phyloP scores from a whole-genome alignment of 2,888 invertebrate species.

The Drosophila ezoana region DNA sequence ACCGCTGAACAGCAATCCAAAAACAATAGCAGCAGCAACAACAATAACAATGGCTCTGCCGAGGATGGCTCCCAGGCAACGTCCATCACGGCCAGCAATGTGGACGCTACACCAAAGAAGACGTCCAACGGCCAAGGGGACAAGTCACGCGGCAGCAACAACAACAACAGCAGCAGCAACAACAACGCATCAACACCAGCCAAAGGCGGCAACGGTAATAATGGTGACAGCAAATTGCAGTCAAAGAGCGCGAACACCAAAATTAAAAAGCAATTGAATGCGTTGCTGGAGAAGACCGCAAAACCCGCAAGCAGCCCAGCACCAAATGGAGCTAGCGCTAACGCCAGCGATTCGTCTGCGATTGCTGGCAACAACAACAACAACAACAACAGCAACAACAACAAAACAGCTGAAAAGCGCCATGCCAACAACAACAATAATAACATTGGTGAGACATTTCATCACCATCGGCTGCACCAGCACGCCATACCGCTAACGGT shows the following conservation, averaged over 20 bases:
- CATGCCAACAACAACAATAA: conserved; percentile 48
- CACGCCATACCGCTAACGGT: conserved; percentile 81
- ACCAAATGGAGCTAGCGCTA: conserved; percentile 41
- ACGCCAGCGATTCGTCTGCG: conserved; percentile 18
- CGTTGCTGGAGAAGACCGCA: conserved; percentile 77
- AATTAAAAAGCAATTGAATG: conserved; percentile 83
- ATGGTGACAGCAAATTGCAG: conserved; percentile 71
- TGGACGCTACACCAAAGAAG: conserved; percentile 49
- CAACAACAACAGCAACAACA: conserved; percentile 14
- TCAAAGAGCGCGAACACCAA: conserved; percentile 82
- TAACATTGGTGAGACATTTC: conserved; percentile 41
- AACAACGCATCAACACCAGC: conserved; percentile 36
- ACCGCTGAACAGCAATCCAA: conserved; percentile 21
- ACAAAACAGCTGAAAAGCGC: conserved; percentile 54
- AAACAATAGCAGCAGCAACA: conserved; percentile 20
- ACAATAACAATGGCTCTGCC: conserved; percentile 30
- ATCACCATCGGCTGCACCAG: conserved; percentile 75
- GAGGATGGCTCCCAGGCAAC: conserved; percentile 32
- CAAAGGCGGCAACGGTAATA: conserved; percentile 46
- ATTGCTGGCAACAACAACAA: conserved; percentile 21
- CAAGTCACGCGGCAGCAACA: conserved; percentile 52
- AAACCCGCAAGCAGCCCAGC: conserved; percentile 54
- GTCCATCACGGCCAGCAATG: conserved; percentile 26
- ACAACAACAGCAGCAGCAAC: conserved; percentile 36
- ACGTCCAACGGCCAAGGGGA: conserved; percentile 51